These are phyloP conservation scores for Pongo pygmaeus DNA, from an alignment of 2,113 vertebrate genomes.

Conservation along the genomic window DNA sequence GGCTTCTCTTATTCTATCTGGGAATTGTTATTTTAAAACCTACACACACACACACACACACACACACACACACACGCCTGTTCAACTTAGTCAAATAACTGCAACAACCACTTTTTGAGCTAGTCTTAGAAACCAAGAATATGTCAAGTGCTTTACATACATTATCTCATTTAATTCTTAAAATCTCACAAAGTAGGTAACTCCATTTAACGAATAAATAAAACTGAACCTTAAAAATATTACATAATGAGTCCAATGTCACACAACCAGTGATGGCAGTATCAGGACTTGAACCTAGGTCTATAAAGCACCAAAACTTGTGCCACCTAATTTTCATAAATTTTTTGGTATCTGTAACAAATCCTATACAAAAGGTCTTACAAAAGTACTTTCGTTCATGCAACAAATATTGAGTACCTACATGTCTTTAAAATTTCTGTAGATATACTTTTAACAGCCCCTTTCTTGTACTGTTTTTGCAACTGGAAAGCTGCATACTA, in stretches of 20 bases:
- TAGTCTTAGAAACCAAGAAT: not conserved
- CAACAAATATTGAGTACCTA: not conserved
- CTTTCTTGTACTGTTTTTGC: constrained; percentile 34
- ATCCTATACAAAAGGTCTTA: not conserved
- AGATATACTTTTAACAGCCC: not conserved
- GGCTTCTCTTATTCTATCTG: not conserved
- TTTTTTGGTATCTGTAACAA: not conserved
- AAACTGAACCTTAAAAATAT: constrained; percentile 14
- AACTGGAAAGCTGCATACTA: constrained; percentile 50
- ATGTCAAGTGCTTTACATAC: not conserved
- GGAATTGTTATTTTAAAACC: not conserved
- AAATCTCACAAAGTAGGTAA: not conserved
- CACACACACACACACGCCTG: not conserved
- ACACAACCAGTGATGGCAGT: not conserved
- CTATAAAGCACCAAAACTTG: not conserved
- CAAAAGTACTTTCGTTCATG: not conserved
- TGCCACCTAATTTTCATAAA: not conserved
- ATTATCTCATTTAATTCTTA: constrained; percentile 31
- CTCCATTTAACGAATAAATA: not conserved
- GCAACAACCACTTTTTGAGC: not conserved
- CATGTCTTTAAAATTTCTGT: not conserved
- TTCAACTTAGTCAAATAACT: not conserved
- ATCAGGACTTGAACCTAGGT: not conserved
- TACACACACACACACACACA: not conserved
- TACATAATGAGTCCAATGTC: not conserved